Evolutionary conservation across 2,888 invertebrate genomes (phyloP).

Genomic region (Spilarctia lutea): DNA sequence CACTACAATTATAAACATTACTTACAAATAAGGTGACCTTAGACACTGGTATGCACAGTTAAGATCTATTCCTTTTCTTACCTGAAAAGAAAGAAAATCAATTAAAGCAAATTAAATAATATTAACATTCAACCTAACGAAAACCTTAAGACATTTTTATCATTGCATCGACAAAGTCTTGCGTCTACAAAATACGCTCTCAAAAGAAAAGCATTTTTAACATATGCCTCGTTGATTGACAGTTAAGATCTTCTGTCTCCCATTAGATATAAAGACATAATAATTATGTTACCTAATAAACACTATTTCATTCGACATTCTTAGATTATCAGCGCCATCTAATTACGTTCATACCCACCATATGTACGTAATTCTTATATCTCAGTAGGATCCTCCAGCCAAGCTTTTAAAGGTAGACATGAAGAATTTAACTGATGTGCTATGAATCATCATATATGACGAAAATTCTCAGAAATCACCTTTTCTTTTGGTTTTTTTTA

Average conservation of each 20-base stretch:
- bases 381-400: background rate
- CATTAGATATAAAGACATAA: background rate
- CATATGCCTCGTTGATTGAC: background rate
- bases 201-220: background rate
- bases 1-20: background rate
- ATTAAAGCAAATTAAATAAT: too few species aligned
- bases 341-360: too few species aligned
- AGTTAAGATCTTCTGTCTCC: too few species aligned
- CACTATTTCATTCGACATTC: background rate
- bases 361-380: too few species aligned
- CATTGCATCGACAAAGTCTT: too few species aligned
- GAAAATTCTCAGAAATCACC: background rate
- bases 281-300: background rate
- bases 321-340: background rate
- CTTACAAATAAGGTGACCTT: background rate
- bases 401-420: background rate
- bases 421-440: background rate
- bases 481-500: background rate
- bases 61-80: background rate
- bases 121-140: too few species aligned
- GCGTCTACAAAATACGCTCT: too few species aligned
- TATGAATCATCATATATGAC: background rate
- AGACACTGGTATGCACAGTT: background rate
- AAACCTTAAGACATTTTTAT: too few species aligned
- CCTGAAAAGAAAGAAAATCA: slow-evolving; percentile 12